Base-by-base conservation (phyloP, 2,797 vertebrate genomes). In the Schizopygopsis pylzovi region DNA sequence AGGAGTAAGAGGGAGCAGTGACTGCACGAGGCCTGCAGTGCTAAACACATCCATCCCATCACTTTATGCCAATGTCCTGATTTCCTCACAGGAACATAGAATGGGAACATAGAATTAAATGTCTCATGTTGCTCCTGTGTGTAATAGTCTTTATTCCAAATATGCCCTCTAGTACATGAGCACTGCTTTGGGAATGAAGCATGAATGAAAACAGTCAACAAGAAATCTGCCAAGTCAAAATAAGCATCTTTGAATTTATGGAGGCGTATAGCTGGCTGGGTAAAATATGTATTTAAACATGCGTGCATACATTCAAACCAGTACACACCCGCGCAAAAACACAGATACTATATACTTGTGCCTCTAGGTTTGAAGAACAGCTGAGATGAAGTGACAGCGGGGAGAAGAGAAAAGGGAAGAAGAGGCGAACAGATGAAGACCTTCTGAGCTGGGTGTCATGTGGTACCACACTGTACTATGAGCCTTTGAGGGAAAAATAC, bases 201-300 rank as follows among this genome's bases (percentile, higher is more conserved):
- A 84, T 20, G 37, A 22, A 39, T 76, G 9, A 59, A 78, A 77
- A 70, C 65, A 12, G 33, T 37, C 37, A 82, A 84, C 1, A n/a
- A 41, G 22, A 41, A 33, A 65, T 67, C 59, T 28, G 56, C 28
- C 37, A 52, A 70, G 43, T 77, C 59, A 67, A 77, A 77, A 67
- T 25, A 67, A 41, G 47, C 28, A 63, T 47, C 4, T 49, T 37
- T 18, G 77, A n/a, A 86, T 86, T 54, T 79, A 79, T 25, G 76
- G n/a, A 82, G 61, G 45, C 15, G 45, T 33, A 68, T 72, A 15
- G 56, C 16, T 61, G 25, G 41, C 41, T 63, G 81, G 25, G 52
- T 52, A 65, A 82, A 67, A 87, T 6, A 77, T 41, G 33, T 0
- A 72, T 15, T 37, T 71, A 70, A 22, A 79, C 39, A 56, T 45